Percentiles rank a stretch among this genome's conserved stretches.
Conservation (phyloP, 1,140 invertebrate genomes). For the Pissodes strobi region DNA sequence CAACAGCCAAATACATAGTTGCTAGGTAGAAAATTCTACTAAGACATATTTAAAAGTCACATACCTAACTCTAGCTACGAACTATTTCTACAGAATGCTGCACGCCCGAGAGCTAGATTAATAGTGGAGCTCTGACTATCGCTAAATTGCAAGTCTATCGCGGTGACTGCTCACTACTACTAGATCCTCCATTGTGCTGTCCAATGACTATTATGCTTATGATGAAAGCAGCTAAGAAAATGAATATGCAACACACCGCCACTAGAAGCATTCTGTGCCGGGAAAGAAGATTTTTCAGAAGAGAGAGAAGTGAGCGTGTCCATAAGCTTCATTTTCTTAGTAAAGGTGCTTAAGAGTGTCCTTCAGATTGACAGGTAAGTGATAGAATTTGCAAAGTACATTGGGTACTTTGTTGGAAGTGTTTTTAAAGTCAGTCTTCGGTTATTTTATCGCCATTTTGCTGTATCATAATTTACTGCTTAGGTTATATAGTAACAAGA, state of each 20-base stretch:
- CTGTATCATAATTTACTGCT: background rate
- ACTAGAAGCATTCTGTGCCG: conserved; percentile 27
- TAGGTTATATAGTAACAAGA: background rate
- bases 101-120: conserved; percentile 1
- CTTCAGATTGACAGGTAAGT: conserved; percentile 3
- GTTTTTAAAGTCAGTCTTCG: conserved; percentile 19
- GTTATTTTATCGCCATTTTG: conserved; percentile 5
- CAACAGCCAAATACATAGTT: conserved; percentile 16
- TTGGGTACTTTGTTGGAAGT: conserved; percentile 12
- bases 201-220: conserved; percentile 33
- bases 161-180: background rate
- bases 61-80: background rate
- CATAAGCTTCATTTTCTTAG: conserved; percentile 26
- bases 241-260: conserved; percentile 31
- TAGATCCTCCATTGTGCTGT: conserved; percentile 27
- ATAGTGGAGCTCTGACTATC: background rate
- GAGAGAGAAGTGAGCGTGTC: conserved; percentile 9
- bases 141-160: background rate
- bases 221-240: conserved; percentile 32
- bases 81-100: background rate
- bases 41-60: too few relatives aligned
- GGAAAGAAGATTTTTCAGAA: conserved; percentile 13
- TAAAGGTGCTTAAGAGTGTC: conserved; percentile 8
- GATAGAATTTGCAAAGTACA: conserved; percentile 14
- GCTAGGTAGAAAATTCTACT: conserved; percentile 1